Evolutionary conservation across 2,113 vertebrate genomes (phyloP), one percentile per base, ranked within the genome.

Genomic region (Hystrix cristata): DNA sequence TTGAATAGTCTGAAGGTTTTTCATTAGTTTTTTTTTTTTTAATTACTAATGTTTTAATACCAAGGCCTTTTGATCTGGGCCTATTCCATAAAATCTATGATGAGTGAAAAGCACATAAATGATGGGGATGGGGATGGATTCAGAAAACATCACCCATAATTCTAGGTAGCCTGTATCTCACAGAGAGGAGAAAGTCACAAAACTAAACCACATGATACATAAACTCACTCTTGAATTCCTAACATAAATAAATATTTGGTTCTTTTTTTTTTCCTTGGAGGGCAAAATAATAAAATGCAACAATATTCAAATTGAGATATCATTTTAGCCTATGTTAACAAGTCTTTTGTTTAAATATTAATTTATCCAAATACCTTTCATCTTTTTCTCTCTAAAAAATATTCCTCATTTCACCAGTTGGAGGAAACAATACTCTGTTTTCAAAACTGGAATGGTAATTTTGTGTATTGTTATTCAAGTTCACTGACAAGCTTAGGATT

Each of bases 401-500:
- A 78, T 81, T 43, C 78, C 38, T 82, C 57, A 76, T 4, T 88
- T 93, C 80, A 78, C 10, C n/a, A 71, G 19, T 93, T 82, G 89
- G 19, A 57, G 43, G 31, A 72, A 65, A 79, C 8, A 81, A 81
- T 90, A 81, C 15, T 43, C 0, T 72, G 51, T 81, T 85, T 93
- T 92, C 12, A 57, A 72, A 76, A 59, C 46, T 65, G 29, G 55
- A 16, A 91, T 55, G 4, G 71, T 72, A 92, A 72, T 85, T 88
- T 90, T 93, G 1, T 27, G 60, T 67, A 82, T 10, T 87, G 71
- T 95, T 88, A 94, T 71, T 92, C 72, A 94, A 79, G 67, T 83
- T 83, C 48, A 67, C 31, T 91, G 31, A 59, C 67, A 65, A 53
- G 72, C 51, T 55, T 87, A 78, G 74, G 34, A 87, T 60, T 80